Percentiles rank a stretch among this genome's conserved stretches.
These are phyloP conservation scores for Odontomyia ornata DNA, from an alignment of 2,888 invertebrate species.

Conservation along the genomic window DNA sequence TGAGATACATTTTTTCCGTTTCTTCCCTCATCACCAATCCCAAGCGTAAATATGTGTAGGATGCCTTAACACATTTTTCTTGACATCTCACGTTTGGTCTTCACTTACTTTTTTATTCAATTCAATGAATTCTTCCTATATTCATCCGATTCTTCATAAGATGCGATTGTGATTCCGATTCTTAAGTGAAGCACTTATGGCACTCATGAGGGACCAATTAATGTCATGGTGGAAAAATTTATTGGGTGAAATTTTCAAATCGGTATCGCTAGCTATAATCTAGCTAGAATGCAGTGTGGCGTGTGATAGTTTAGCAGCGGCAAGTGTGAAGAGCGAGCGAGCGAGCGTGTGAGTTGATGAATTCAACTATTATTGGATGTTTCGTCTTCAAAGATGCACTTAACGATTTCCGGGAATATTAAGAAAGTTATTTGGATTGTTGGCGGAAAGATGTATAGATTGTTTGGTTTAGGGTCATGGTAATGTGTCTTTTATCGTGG, in stretches of 20 bases:
- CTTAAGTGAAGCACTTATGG: constrained; percentile 40
- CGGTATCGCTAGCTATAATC: constrained; percentile 17
- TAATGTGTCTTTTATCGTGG: background rate
- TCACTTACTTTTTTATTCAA: background rate
- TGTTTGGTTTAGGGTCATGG: background rate
- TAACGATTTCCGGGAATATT: constrained; percentile 29
- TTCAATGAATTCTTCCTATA: constrained; percentile 5
- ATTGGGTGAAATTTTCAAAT: constrained; percentile 39
- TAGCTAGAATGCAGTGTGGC: background rate
- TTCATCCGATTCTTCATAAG: constrained; percentile 1
- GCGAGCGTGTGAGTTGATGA: background rate
- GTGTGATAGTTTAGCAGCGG: background rate
- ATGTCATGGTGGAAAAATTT: constrained; percentile 45
- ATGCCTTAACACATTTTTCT: background rate
- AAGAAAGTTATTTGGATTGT: constrained; percentile 7
- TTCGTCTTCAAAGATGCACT: constrained; percentile 29
- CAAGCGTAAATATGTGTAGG: background rate
- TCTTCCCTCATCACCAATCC: background rate
- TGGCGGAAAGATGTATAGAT: background rate
- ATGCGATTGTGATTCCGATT: constrained; percentile 13
- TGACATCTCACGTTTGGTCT: background rate
- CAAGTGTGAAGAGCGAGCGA: background rate
- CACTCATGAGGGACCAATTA: constrained; percentile 50
- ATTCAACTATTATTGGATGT: background rate
- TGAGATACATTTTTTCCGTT: background rate